Percentiles rank a stretch among this genome's conserved stretches.
These are phyloP conservation scores for Sebastes nivosus DNA, from an alignment of 2,797 vertebrate species.

Conservation along the genomic window DNA sequence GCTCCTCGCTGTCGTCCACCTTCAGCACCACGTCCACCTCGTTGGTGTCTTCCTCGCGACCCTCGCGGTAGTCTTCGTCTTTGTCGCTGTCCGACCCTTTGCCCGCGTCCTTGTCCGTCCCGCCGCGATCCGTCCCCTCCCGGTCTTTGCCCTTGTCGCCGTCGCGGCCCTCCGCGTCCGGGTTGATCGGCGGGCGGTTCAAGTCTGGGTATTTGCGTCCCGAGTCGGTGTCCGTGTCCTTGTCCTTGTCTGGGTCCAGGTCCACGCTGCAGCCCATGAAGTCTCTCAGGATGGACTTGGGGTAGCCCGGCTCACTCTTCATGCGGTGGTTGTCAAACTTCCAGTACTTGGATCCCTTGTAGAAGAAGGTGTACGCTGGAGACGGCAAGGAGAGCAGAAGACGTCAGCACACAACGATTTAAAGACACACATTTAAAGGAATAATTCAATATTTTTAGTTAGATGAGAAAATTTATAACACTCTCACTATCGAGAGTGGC, in stretches of 20 bases:
- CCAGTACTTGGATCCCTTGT: constrained; percentile 97
- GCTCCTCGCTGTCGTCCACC: constrained; percentile 89
- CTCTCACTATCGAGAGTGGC: neutral
- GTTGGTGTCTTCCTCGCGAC: constrained; percentile 80
- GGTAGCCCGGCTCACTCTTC: constrained; percentile 94
- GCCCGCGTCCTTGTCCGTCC: constrained; percentile 49
- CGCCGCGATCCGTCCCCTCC: constrained; percentile 36
- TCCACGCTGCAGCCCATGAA: constrained; percentile 95
- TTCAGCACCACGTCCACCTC: constrained; percentile 95
- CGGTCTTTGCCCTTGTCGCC: constrained; percentile 63
- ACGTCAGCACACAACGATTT: neutral
- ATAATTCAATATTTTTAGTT: neutral
- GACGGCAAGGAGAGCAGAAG: neutral
- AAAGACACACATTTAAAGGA: neutral
- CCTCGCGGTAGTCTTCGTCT: constrained; percentile 67
- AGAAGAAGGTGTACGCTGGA: constrained; percentile 94
- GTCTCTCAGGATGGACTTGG: constrained; percentile 95
- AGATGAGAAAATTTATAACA: neutral
- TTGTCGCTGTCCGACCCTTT: constrained; percentile 41
- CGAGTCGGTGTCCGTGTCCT: constrained; percentile 73
- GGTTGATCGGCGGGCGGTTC: constrained; percentile 83
- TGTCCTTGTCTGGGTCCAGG: constrained; percentile 79
- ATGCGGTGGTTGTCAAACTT: constrained; percentile 97
- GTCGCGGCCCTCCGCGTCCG: constrained; percentile 70
- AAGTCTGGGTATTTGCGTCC: constrained; percentile 84